phyloP scores from a whole-genome alignment of 1,140 invertebrate genomes.

The Andricus grossulariae region DNA sequence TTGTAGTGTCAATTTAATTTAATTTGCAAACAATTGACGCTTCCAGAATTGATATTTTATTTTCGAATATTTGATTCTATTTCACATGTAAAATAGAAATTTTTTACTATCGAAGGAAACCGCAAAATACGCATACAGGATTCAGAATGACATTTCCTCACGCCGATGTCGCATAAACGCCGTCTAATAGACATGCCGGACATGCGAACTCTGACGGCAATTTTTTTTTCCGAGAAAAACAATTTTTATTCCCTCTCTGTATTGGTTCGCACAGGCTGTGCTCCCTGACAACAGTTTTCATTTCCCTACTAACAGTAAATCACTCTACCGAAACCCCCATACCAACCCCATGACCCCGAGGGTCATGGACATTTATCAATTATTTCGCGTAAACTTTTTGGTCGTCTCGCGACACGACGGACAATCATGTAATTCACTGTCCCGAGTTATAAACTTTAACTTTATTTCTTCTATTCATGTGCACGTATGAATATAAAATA shows the following conservation, averaged over 20 bases:
- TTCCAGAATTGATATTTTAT: no score
- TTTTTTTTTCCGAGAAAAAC: slow-evolving; percentile 58
- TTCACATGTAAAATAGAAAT: neutral
- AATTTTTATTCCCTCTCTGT: slow-evolving; percentile 55
- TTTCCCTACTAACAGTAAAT: slow-evolving; percentile 63
- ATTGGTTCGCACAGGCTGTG: slow-evolving; percentile 45
- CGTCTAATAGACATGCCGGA: slow-evolving; percentile 49
- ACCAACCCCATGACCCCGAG: slow-evolving; percentile 43
- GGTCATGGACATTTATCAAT: slow-evolving; percentile 67
- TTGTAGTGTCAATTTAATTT: no score
- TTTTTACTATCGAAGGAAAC: slow-evolving; percentile 15
- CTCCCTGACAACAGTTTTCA: slow-evolving; percentile 66
- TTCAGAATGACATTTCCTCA: slow-evolving; percentile 43
- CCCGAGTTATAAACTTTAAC: slow-evolving; percentile 32
- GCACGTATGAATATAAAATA: neutral
- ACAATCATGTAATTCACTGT: slow-evolving; percentile 65
- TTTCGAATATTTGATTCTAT: neutral
- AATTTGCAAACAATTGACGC: no score
- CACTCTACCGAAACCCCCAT: slow-evolving; percentile 53
- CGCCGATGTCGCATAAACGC: slow-evolving; percentile 52
- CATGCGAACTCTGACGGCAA: slow-evolving; percentile 35
- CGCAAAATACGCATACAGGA: neutral
- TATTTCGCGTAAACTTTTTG: slow-evolving; percentile 67
- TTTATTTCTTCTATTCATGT: neutral
- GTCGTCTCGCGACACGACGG: slow-evolving; percentile 55